A percentile compares a stretch with the other conserved stretches of the same genome.
Conservation (phyloP, 2,113 vertebrate genomes). For the Heteronetta atricapilla region DNA sequence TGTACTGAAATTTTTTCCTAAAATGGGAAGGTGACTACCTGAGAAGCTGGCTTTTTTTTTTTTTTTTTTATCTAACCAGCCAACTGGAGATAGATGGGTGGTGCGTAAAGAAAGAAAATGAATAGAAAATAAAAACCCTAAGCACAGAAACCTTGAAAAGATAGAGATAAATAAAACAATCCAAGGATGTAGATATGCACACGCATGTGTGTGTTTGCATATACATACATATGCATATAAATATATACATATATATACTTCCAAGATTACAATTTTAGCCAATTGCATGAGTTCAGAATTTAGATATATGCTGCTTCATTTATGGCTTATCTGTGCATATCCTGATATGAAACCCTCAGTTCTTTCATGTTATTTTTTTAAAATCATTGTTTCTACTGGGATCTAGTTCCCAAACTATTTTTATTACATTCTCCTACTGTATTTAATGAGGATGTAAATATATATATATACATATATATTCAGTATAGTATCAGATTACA, state of each 20-base stretch:
- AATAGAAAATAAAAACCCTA: not conserved
- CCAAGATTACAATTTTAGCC: not conserved
- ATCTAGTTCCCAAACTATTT: not conserved
- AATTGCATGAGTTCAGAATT: not conserved
- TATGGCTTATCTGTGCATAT: too few relatives aligned
- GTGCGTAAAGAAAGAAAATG: not conserved
- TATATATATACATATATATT: not conserved
- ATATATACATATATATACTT: not conserved
- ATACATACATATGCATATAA: not conserved
- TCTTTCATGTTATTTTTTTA: not conserved
- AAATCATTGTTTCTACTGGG: not conserved
- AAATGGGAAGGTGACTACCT: not conserved
- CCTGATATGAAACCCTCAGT: not conserved
- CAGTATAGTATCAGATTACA: not conserved
- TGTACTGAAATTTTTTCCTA: not conserved
- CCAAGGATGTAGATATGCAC: not conserved
- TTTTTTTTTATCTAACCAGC: not conserved
- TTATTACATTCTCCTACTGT: not conserved
- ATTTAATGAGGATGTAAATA: not conserved
- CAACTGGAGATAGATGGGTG: not conserved
- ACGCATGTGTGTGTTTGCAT: not conserved
- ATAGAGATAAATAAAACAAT: not conserved
- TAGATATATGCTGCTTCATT: not conserved
- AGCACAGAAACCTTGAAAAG: not conserved
- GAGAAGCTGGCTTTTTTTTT: not conserved